Conservation (phyloP, 2,888 invertebrate species). For the Leucozona laternaria region DNA sequence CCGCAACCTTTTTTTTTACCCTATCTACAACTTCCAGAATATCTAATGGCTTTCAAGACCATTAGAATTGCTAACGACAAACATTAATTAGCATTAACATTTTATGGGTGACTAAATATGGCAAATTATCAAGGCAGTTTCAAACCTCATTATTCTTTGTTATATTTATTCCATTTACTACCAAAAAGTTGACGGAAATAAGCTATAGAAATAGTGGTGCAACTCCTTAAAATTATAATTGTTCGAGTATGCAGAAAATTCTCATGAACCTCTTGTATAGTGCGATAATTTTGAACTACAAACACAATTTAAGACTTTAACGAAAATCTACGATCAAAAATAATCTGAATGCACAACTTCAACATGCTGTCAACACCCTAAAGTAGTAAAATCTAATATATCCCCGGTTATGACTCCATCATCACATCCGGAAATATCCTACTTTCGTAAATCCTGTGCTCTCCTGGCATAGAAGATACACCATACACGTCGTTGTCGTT, state of each 20-base stretch:
- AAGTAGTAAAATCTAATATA: slow-evolving; percentile 62
- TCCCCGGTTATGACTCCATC: slow-evolving; percentile 55
- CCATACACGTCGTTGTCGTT: not conserved
- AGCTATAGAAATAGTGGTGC: no score
- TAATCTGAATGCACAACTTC: slow-evolving; percentile 31
- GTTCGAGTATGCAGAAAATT: not conserved
- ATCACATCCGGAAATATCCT: slow-evolving; percentile 46
- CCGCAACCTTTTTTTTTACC: not conserved
- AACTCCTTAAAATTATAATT: not conserved
- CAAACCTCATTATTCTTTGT: not conserved
- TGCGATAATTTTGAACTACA: slow-evolving; percentile 16
- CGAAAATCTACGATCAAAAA: slow-evolving; percentile 51
- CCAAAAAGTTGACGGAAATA: not conserved
- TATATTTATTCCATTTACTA: not conserved
- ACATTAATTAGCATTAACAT: not conserved
- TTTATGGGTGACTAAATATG: not conserved
- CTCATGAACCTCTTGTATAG: not conserved
- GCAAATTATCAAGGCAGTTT: not conserved
- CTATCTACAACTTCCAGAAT: not conserved
- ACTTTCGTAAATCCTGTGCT: slow-evolving; percentile 13
- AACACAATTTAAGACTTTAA: slow-evolving; percentile 35
- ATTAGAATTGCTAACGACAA: not conserved
- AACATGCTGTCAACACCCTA: slow-evolving; percentile 24
- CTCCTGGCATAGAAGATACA: not conserved
- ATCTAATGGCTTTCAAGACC: slow-evolving; percentile 8